Conservation (phyloP, 2,888 invertebrate genomes). For the Callyntrura sp. region DNA sequence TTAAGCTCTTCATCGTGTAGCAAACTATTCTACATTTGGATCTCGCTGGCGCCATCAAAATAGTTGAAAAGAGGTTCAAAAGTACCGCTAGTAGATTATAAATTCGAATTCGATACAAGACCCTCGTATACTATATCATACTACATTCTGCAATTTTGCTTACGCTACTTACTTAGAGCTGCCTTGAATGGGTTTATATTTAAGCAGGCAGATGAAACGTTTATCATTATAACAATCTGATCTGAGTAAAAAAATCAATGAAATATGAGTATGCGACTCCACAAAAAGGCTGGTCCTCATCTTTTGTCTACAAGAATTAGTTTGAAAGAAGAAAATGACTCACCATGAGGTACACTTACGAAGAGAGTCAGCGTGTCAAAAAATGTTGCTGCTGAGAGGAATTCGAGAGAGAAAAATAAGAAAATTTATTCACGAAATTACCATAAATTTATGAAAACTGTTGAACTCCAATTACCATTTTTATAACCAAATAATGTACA, state of each 20-base stretch:
- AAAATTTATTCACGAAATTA: slow-evolving; percentile 53
- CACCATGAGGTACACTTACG: slow-evolving; percentile 51
- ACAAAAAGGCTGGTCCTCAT: slow-evolving; percentile 34
- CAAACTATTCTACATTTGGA: too few relatives aligned
- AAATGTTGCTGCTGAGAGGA: slow-evolving; percentile 50
- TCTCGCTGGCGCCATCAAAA: too few relatives aligned
- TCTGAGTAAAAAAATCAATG: slow-evolving; percentile 13
- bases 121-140: too few relatives aligned
- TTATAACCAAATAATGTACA: slow-evolving; percentile 58
- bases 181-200: background rate
- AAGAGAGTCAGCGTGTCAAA: slow-evolving; percentile 38
- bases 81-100: too few relatives aligned
- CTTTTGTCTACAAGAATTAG: slow-evolving; percentile 1
- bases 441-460: slow-evolving; percentile 56
- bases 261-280: slow-evolving; percentile 31
- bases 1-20: too few relatives aligned
- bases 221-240: background rate
- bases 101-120: too few relatives aligned
- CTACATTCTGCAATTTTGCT: too few relatives aligned
- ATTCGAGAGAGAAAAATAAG: slow-evolving; percentile 19
- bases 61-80: too few relatives aligned
- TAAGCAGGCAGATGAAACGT: background rate
- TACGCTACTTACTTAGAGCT: too few relatives aligned
- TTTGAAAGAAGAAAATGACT: background rate
- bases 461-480: slow-evolving; percentile 60